phyloP scores from a whole-genome alignment of 2,888 invertebrate species.

The Pristionchus exspectatus region DNA sequence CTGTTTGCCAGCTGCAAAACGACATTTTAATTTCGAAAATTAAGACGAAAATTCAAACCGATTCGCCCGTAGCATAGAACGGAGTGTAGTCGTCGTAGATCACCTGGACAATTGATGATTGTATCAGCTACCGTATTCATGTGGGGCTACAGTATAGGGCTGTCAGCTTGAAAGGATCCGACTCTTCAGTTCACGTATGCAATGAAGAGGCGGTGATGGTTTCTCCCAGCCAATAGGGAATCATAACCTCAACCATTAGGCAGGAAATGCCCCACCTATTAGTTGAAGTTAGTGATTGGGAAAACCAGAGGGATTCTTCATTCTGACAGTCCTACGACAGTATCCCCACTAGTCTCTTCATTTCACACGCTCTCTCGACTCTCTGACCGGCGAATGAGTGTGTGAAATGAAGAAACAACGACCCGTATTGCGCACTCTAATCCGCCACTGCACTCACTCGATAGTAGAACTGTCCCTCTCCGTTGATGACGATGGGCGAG shows the following conservation, averaged over 20 bases:
- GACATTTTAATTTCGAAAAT: neutral
- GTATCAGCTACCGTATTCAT: neutral
- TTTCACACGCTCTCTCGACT: no score
- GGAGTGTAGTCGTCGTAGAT: slow-evolving; percentile 46
- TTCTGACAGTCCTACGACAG: no score
- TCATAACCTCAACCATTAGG: neutral
- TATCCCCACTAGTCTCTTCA: no score
- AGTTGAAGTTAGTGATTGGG: no score
- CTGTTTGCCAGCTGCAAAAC: neutral
- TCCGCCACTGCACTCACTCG: neutral
- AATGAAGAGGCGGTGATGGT: no score
- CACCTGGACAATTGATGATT: slow-evolving; percentile 22
- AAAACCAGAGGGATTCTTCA: no score
- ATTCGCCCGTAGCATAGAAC: neutral
- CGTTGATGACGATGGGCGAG: slow-evolving; percentile 15
- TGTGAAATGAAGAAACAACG: neutral
- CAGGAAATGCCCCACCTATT: no score
- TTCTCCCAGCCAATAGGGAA: neutral
- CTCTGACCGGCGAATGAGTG: no score
- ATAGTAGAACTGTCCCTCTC: slow-evolving; percentile 42
- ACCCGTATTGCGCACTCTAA: no score
- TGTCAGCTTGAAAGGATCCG: no score
- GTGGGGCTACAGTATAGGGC: no score
- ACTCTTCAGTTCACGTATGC: no score
- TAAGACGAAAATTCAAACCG: neutral